Base-by-base conservation (phyloP, 2,113 vertebrate species). In the Catharus fuscescens region DNA sequence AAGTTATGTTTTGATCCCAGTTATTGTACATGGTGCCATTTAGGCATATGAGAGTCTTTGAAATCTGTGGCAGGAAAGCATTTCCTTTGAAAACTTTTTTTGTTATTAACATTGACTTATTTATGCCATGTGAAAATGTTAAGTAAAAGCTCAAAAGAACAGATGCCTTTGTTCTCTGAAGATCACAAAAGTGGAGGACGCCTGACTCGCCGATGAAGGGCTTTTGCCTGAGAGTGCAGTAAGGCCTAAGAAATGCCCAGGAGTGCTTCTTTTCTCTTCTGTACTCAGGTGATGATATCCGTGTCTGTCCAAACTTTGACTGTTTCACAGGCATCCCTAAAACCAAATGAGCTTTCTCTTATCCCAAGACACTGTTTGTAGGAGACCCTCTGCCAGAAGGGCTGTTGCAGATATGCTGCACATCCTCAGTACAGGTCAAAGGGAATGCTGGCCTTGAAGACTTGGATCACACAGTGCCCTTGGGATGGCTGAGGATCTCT, bases 91-190 rank as follows among this genome's bases (percentile, higher is more conserved):
- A 73, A 93, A 54, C 53, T 47, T 54, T 32, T 86, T 36, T 64
- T 70, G 56, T 86, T 85, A 59, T 12, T 91, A 53, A 40, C 8
- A 7, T 18, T 8, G 5, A 11, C 50, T 87, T 91, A 57, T 85
- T 96, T 72, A 19, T 78, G 70, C 44, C 29, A 3, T 73, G 53
- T 5, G 5, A 72, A 95, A 94, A 77, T 8, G 26, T 31, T 57
- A 73, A 86, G 69, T 29, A 31, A 76, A 81, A 70, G 18, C 69
- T 73, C 88, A 44, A 85, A 90, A 79, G 72, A 94, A n/a, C 53
- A 79, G 44, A 36, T 12, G 70, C n/a, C 78, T 92, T 81, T 95
- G 64, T 92, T 83, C 80, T 95, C 69, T 38, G 70, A 73, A 80
- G 81, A 79, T 91, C 61, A 69, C 53, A 38, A 9, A 45, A 82